Conservation (phyloP, 2,797 vertebrate genomes). For the Danionella dracula region DNA sequence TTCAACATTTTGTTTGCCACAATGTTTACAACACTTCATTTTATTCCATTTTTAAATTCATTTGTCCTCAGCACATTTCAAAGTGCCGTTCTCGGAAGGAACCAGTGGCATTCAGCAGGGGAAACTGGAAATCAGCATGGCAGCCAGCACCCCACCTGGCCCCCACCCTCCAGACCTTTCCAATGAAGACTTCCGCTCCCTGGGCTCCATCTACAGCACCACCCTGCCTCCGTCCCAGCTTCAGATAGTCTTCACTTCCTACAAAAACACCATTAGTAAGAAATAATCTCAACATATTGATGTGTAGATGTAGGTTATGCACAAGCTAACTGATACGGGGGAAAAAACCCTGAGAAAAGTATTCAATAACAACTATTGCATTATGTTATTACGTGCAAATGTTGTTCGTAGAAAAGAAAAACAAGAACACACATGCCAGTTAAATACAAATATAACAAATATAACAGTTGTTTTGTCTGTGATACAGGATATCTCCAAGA, state of each 20-base stretch:
- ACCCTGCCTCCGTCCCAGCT: constrained; percentile 70
- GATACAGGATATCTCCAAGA: constrained; percentile 76
- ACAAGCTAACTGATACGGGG: not conserved
- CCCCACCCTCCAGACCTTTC: constrained; percentile 67
- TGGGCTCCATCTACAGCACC: constrained; percentile 66
- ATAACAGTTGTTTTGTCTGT: not conserved
- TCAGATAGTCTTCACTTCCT: constrained; percentile 72
- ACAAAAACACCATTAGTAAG: constrained; percentile 81
- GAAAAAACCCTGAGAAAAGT: no score
- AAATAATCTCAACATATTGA: not conserved
- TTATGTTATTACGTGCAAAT: no score
- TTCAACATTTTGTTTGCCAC: no score
- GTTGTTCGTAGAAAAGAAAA: no score
- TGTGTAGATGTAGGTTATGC: not conserved
- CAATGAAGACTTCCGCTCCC: constrained; percentile 70
- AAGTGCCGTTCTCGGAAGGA: constrained; percentile 39
- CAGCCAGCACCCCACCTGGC: constrained; percentile 49
- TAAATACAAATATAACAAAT: no score
- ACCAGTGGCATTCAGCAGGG: constrained; percentile 47
- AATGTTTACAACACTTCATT: not conserved
- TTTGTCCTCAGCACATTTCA: constrained; percentile 11
- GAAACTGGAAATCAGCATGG: constrained; percentile 48
- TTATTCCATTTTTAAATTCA: not conserved
- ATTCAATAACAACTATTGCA: no score
- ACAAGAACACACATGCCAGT: no score